Conservation (phyloP, 2,113 vertebrate species). For the Barbus barbus region DNA sequence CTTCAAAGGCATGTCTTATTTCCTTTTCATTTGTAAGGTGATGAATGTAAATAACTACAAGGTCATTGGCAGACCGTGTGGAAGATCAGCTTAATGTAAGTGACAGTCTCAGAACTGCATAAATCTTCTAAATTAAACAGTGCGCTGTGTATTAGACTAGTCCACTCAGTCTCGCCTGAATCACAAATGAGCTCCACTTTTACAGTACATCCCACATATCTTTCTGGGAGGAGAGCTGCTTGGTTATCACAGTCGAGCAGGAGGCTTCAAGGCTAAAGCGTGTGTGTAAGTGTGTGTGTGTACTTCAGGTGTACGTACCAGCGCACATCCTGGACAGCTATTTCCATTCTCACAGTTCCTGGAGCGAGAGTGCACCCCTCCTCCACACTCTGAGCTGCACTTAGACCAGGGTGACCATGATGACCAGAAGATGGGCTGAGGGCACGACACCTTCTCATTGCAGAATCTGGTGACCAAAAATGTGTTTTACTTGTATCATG, state of each 20-base stretch:
- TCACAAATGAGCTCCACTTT: constrained; percentile 23
- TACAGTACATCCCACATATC: constrained; percentile 12
- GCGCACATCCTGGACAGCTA: constrained; percentile 89
- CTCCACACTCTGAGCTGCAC: constrained; percentile 92
- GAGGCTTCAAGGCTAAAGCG: background rate
- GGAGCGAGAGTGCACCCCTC: constrained; percentile 89
- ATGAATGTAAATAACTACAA: background rate
- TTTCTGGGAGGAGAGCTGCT: background rate
- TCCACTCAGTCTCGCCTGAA: background rate
- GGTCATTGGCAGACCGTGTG: background rate
- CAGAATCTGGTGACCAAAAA: constrained; percentile 82
- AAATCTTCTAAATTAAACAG: background rate
- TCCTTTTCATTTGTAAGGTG: background rate
- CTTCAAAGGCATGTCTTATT: background rate
- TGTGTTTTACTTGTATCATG: background rate
- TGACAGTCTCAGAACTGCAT: background rate
- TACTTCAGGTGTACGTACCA: constrained; percentile 75
- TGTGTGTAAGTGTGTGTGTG: constrained; percentile 23
- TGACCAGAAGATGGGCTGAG: constrained; percentile 94
- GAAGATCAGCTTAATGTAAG: background rate
- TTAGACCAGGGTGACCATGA: constrained; percentile 95
- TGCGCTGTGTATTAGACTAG: background rate
- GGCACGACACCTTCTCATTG: constrained; percentile 91
- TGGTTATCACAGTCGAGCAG: constrained; percentile 32
- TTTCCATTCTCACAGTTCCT: constrained; percentile 94